Conservation (phyloP, 2,888 invertebrate species). For the Cantharis rufa region DNA sequence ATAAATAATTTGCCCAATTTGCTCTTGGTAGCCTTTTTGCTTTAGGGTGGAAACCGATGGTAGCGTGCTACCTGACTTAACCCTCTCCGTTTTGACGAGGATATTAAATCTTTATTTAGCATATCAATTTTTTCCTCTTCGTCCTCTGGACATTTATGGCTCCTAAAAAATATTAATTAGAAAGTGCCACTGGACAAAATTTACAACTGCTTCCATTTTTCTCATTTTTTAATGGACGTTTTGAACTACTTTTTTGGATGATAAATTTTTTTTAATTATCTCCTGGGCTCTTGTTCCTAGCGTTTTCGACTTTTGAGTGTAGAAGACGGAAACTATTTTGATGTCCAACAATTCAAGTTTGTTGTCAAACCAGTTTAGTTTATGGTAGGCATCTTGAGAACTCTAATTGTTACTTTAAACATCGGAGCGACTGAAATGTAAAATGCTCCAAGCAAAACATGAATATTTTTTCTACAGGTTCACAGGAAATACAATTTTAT, state of each 20-base stretch:
- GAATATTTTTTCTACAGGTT: background rate
- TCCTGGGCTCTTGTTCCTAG: background rate
- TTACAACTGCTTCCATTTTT: background rate
- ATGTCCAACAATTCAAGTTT: background rate
- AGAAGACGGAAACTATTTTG: slow-evolving; percentile 5
- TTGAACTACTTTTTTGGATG: background rate
- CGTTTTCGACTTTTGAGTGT: background rate
- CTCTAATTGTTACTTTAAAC: slow-evolving; percentile 17
- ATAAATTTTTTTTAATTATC: background rate
- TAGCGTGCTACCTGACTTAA: background rate
- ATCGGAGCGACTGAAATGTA: background rate
- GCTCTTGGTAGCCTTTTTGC: background rate
- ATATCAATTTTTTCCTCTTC: background rate
- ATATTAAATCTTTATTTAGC: background rate
- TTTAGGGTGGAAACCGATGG: background rate
- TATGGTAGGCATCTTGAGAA: slow-evolving; percentile 16
- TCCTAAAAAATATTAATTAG: background rate
- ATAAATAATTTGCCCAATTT: background rate
- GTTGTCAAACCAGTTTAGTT: slow-evolving; percentile 23
- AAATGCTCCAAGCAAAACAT: background rate
- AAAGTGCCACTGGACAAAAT: background rate
- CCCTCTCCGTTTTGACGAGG: background rate
- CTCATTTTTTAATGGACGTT: background rate
- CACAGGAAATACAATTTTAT: background rate
- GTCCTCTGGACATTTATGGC: background rate